A percentile compares a stretch with the other conserved stretches of the same genome.
These are phyloP conservation scores for Phenganax marumi DNA, from an alignment of 92 coral and sea anemone genomes.

Conservation along the genomic window DNA sequence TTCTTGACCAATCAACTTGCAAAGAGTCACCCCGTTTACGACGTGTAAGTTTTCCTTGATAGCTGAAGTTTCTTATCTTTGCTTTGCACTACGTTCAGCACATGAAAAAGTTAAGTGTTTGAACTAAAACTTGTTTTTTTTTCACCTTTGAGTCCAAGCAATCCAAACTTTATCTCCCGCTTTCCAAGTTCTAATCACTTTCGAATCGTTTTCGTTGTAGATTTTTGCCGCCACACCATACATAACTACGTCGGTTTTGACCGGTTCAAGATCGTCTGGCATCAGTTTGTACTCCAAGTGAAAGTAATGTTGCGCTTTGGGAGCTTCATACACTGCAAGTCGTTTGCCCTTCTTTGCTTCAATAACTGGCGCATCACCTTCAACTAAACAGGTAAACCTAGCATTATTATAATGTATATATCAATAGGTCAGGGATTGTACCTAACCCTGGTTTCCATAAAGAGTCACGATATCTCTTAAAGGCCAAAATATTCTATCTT, in stretches of 20 bases:
- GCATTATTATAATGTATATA: neutral
- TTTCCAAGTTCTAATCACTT: constrained; percentile 88
- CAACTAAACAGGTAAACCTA: constrained; percentile 54
- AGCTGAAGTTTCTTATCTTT: neutral
- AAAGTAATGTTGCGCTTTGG: constrained; percentile 86
- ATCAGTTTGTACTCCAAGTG: constrained; percentile 86
- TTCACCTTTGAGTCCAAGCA: constrained; percentile 93
- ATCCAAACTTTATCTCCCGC: constrained; percentile 85
- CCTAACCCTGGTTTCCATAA: neutral
- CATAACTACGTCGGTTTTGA: constrained; percentile 90
- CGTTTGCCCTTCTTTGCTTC: constrained; percentile 37
- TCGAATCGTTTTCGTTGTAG: constrained; percentile 87
- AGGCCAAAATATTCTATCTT: too few species aligned
- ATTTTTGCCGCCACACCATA: constrained; percentile 97
- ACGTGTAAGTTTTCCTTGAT: neutral
- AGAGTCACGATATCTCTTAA: too few species aligned
- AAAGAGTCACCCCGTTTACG: too few species aligned
- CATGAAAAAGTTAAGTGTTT: too few species aligned
- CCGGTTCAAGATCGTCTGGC: constrained; percentile 76
- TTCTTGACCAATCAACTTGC: too few species aligned
- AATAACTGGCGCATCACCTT: constrained; percentile 59
- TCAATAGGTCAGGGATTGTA: neutral
- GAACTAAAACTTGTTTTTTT: neutral
- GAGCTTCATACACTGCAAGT: constrained; percentile 72
- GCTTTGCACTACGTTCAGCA: too few species aligned